Evolutionary conservation across 2,797 vertebrate species (phyloP).

Genomic region (Epinephelus awoara): DNA sequence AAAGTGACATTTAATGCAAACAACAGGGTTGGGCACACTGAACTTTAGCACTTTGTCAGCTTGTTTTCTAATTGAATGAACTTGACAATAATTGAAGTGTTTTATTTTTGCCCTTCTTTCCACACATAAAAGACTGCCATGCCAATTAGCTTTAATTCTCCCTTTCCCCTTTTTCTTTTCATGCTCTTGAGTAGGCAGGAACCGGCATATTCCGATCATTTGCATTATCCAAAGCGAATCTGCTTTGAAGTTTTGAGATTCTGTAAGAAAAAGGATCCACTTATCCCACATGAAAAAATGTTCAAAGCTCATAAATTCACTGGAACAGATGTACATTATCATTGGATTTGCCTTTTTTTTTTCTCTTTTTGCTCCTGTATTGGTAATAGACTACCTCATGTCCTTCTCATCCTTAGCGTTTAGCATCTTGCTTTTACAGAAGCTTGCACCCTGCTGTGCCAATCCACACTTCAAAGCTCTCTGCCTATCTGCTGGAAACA

Average conservation of each 20-base stretch:
- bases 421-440: constrained; percentile 93
- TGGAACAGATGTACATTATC: constrained; percentile 99
- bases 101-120: constrained; percentile 86
- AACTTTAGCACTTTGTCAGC: constrained; percentile 78
- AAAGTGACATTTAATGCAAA: constrained; percentile 67
- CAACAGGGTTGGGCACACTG: constrained; percentile 51
- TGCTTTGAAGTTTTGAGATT: constrained; percentile 99
- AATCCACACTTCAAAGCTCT: constrained; percentile 97
- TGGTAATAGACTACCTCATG: constrained; percentile 93
- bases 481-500: constrained; percentile 94
- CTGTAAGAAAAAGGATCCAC: constrained; percentile 96
- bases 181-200: constrained; percentile 89
- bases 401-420: constrained; percentile 90
- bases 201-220: constrained; percentile 92
- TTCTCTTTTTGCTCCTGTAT: constrained; percentile 91
- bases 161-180: constrained; percentile 83
- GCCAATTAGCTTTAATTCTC: constrained; percentile 95
- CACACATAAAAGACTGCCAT: constrained; percentile 93
- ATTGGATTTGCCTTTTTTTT: constrained; percentile 94
- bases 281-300: constrained; percentile 97
- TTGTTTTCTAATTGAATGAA: constrained; percentile 82
- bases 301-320: constrained; percentile 99
- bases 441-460: constrained; percentile 94
- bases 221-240: constrained; percentile 98
- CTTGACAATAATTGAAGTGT: constrained; percentile 83